phyloP scores from a whole-genome alignment of 2,888 invertebrate genomes.

The Capitulum mitella region DNA sequence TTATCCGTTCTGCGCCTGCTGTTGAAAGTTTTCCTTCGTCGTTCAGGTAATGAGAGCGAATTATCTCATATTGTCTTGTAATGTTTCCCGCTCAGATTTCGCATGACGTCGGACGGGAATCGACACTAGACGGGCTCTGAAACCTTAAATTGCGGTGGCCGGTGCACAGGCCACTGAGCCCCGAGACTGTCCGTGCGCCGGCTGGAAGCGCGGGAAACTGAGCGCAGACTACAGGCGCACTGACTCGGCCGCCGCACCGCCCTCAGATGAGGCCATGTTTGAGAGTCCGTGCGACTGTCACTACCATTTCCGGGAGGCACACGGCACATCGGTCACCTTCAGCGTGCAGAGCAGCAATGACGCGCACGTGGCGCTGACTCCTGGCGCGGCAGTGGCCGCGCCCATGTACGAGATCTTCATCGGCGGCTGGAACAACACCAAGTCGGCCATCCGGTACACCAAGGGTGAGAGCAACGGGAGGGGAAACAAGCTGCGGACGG shows the following conservation, averaged over 20 bases:
- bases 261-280: slow-evolving; percentile 31
- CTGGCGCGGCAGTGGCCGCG: slow-evolving; percentile 34
- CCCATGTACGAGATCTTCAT: slow-evolving; percentile 36
- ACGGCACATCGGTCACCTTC: slow-evolving; percentile 34
- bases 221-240: neutral
- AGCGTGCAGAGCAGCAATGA: slow-evolving; percentile 35
- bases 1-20: too few species aligned
- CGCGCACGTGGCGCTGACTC: slow-evolving; percentile 34
- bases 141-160: too few species aligned
- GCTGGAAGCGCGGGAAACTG: neutral
- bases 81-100: too few species aligned
- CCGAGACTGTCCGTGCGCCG: neutral
- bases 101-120: too few species aligned
- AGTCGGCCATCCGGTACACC: slow-evolving; percentile 35
- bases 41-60: too few species aligned
- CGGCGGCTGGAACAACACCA: slow-evolving; percentile 36
- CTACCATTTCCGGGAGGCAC: slow-evolving; percentile 34
- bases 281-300: slow-evolving; percentile 30
- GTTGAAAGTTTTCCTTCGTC: too few species aligned
- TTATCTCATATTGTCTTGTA: too few species aligned
- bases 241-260: neutral
- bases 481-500: too few species aligned
- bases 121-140: too few species aligned
- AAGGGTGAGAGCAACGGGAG: too few species aligned
- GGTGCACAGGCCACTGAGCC: too few species aligned